These are phyloP conservation scores for Pluvianellus socialis DNA, from an alignment of 2,113 vertebrate species.

Conservation along the genomic window DNA sequence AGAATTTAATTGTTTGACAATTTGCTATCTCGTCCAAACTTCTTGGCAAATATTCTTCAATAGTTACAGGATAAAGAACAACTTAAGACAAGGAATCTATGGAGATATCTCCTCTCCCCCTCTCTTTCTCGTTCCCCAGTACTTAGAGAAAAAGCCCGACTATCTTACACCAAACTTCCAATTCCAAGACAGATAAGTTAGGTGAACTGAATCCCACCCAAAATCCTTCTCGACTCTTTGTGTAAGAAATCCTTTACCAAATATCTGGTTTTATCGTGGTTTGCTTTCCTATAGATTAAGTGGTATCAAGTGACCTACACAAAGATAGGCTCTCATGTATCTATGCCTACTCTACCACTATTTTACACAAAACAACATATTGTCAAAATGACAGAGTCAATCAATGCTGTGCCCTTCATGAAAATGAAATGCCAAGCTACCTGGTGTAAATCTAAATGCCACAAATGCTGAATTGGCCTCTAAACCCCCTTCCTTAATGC, in stretches of 20 bases:
- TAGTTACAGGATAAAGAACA: not conserved
- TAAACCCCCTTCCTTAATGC: not conserved
- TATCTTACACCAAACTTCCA: not conserved
- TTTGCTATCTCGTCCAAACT: not conserved
- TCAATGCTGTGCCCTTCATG: not conserved
- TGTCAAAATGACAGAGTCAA: conserved; percentile 21
- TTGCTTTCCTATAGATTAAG: not conserved
- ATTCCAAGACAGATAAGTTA: not conserved
- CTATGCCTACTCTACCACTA: not conserved
- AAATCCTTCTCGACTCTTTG: not conserved
- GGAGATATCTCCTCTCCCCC: not conserved
- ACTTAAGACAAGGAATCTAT: not conserved
- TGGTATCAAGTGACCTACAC: not conserved
- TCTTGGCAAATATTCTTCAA: not conserved
- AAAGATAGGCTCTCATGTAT: not conserved
- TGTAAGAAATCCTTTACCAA: not conserved
- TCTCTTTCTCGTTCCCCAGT: not conserved
- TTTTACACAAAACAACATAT: not conserved
- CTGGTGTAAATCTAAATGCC: conserved; percentile 17
- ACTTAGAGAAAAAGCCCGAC: not conserved
- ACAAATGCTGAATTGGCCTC: conserved; percentile 42
- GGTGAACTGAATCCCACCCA: not conserved
- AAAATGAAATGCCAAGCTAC: conserved; percentile 57
- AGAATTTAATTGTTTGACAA: not conserved
- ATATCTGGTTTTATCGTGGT: not conserved